Conservation (phyloP, 2,888 invertebrate genomes). For the Sphaerolaimus hirsutus region DNA sequence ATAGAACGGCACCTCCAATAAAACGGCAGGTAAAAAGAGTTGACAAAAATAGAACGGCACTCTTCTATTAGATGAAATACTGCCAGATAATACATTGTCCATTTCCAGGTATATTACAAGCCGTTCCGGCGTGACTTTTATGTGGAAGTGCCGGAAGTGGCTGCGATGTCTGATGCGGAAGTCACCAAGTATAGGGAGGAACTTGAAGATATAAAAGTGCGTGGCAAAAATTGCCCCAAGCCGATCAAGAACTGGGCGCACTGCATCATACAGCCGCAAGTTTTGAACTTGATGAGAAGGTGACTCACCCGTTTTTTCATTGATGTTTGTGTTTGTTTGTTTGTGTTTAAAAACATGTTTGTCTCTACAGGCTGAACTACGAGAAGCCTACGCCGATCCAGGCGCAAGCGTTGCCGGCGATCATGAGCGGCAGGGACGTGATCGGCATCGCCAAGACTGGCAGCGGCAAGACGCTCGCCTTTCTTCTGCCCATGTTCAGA, state of each 20-base stretch:
- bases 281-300: conserved; percentile 68
- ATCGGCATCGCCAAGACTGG: conserved; percentile 98
- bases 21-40: no score
- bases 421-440: conserved; percentile 80
- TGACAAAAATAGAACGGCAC: no score
- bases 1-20: no score
- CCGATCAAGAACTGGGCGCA: conserved; percentile 88
- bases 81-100: background rate
- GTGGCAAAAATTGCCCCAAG: conserved; percentile 86
- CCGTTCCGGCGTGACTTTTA: conserved; percentile 83
- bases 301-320: conserved; percentile 12
- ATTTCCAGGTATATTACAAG: conserved; percentile 47
- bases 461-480: conserved; percentile 90
- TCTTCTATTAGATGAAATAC: no score
- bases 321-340: background rate
- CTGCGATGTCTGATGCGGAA: conserved; percentile 57
- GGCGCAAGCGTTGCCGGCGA: conserved; percentile 62
- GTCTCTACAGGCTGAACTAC: conserved; percentile 36
- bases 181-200: conserved; percentile 36
- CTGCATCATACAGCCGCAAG: conserved; percentile 82
- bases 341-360: background rate
- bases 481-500: conserved; percentile 83
- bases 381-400: conserved; percentile 97
- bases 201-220: conserved; percentile 76
- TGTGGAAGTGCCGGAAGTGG: conserved; percentile 74